Base-by-base conservation (phyloP, 2,888 invertebrate species). In the Thecophora atra region DNA sequence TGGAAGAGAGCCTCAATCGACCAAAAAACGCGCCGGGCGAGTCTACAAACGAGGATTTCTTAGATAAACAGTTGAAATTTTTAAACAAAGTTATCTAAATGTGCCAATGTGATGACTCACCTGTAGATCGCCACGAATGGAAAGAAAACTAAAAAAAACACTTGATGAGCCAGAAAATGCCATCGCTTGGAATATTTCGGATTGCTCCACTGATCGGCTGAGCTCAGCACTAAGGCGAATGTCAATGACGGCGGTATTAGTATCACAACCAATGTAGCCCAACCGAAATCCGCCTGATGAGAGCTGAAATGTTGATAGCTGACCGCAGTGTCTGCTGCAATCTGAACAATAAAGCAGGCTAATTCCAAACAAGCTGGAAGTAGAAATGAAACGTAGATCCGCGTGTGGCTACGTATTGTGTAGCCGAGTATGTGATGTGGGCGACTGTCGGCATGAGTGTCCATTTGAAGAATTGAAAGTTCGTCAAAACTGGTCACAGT, bases 1-100 rank as follows among this genome's bases (percentile, higher is more conserved):
- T 88, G 89, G 78, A 89, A 89, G 8, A 91, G 88, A 15, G 91
- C 91, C 83, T 94, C 94, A 60, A 92, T 88, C 78, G 92, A 91
- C 91, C 94, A 92, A 82, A 94, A 94, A 81, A 94, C 90, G 76
- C 91, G 89, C 80, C 90, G 90, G 64, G 91, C 90, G 79, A 91
- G 92, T 84, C 94, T 76, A 28, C 5, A 47, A 69, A 58, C n/a
- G 21, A 26, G 56, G 28, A 54, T 56, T 21, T 37, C 42, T 3
- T 26, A 15, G 28, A 67, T 24, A 56, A 28, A 6, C 6, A 11
- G 5, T 21, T 26, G 21, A 52, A 15, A 8, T 52, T 26, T 19
- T 30, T 44, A 42, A 21, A 5, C 21, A 24, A 19, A 54, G 54
- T 21, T 7, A 54, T 21, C 21, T 15, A 21, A 19, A 54, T 8